A percentile compares a stretch with the other conserved stretches of the same genome.
Conservation (phyloP, 2,888 invertebrate species). For the Tupiocoris notatus region DNA sequence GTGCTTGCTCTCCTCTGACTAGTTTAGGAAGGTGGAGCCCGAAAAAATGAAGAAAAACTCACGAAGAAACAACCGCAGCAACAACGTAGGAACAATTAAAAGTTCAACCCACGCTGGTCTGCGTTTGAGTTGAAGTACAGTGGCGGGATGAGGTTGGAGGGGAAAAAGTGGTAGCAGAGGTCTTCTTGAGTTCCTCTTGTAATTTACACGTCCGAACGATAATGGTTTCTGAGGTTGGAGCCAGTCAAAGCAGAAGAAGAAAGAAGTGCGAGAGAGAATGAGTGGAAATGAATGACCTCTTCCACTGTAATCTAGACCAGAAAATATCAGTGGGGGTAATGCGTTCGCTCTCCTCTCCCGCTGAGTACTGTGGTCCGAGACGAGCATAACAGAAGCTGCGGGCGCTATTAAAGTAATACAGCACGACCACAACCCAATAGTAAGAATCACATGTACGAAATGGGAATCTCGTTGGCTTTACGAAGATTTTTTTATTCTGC, state of each 20-base stretch:
- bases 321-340: no score
- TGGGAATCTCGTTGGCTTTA: no score
- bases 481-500: no score
- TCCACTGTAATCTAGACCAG: constrained; percentile 41
- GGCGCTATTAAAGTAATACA: no score
- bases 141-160: neutral
- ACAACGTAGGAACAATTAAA: constrained; percentile 30
- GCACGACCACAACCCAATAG: no score
- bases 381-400: no score
- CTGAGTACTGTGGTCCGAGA: no score
- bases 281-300: constrained; percentile 39
- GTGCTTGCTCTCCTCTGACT: constrained; percentile 11
- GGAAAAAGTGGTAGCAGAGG: constrained; percentile 35
- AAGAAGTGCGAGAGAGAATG: no score
- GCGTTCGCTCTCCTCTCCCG: no score
- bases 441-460: no score
- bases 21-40: constrained; percentile 24
- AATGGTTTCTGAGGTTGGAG: constrained; percentile 38
- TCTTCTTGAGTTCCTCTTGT: constrained; percentile 29
- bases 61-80: neutral
- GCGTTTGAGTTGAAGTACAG: no score
- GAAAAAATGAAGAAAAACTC: constrained; percentile 6
- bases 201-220: constrained; percentile 44
- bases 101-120: constrained; percentile 40
- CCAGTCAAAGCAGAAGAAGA: no score